Percentiles rank a stretch among this genome's conserved stretches.
phyloP scores from a whole-genome alignment of 2,113 vertebrate species.

The Dolichotis patagonum region DNA sequence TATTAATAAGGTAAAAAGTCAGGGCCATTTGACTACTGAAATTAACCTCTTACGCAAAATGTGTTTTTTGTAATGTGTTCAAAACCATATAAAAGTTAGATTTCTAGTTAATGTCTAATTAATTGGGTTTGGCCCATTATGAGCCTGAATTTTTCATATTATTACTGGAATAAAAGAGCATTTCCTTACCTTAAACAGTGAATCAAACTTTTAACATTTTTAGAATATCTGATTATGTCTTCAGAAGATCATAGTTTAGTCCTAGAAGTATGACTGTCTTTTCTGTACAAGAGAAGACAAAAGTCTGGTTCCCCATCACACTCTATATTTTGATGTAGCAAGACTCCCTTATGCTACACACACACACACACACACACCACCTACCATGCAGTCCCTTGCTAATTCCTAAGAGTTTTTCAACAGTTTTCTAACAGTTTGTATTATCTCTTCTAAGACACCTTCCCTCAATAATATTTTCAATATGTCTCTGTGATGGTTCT shows the following conservation, averaged over 20 bases:
- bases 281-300: slow-evolving; percentile 2
- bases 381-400: accelerated
- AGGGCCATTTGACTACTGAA: background rate
- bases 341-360: background rate
- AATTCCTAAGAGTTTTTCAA: background rate
- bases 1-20: background rate
- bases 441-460: background rate
- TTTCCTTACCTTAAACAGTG: slow-evolving; percentile 29
- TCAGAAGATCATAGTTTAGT: slow-evolving; percentile 11
- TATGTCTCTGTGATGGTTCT: background rate
- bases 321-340: slow-evolving; percentile 4
- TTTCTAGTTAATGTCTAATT: slow-evolving; percentile 32
- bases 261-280: slow-evolving; percentile 27
- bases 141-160: slow-evolving; percentile 53
- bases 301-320: background rate
- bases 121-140: background rate
- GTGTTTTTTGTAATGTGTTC: background rate
- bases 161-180: slow-evolving; percentile 28
- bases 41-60: background rate
- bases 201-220: slow-evolving; percentile 21
- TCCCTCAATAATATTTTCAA: background rate
- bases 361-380: background rate
- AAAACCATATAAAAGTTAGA: background rate
- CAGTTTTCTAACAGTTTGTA: background rate
- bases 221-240: slow-evolving; percentile 30